Evolutionary conservation across 1,140 invertebrate genomes (phyloP), one percentile per base, ranked within the genome.

Genomic region (Macrosteles quadrilineatus): DNA sequence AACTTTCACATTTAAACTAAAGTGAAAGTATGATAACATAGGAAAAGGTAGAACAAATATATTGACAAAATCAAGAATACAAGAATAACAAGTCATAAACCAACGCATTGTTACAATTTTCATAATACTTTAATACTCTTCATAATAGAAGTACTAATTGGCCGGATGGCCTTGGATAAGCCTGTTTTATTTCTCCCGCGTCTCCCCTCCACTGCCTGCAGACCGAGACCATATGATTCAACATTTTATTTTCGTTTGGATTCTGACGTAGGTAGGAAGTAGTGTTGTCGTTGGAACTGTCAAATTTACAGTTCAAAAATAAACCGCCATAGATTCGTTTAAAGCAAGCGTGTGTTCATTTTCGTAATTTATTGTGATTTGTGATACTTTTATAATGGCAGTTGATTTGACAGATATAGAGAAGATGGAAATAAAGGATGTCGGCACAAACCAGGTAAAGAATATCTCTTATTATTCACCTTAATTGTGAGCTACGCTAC

Each of bases 391-490:
- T 9, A 64, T 6, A n/a, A 64, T 64, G 62, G 62, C 62, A 36
- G 67, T 69, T 11, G 67, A 69, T 40, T 40, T 69, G 25, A 69
- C 12, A 29, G 57, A 59, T 4, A 69, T 69, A 14, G 47, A 47
- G 11, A 45, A 70, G 31, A 55, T 68, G 50, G 3, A 71, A 59
- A 31, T 71, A 23, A 68, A 68, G 25, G 67, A 71, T 23, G 47
- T 71, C 14, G 23, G 40, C 4, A 71, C 64, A 14, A 63, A 63
- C 11, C 32, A 71, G 66, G 70, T 71, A 21, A 65, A 55, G 25
- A n/a, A n/a, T n/a, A n/a, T n/a, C n/a, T n/a, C n/a, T n/a, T n/a
- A n/a, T n/a, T n/a, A n/a, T n/a, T n/a, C n/a, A n/a, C n/a, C n/a
- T n/a, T n/a, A n/a, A n/a, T n/a, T n/a, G n/a, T n/a, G n/a, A n/a